phyloP scores from a whole-genome alignment of 2,797 vertebrate species.

The Chelonia mydas region DNA sequence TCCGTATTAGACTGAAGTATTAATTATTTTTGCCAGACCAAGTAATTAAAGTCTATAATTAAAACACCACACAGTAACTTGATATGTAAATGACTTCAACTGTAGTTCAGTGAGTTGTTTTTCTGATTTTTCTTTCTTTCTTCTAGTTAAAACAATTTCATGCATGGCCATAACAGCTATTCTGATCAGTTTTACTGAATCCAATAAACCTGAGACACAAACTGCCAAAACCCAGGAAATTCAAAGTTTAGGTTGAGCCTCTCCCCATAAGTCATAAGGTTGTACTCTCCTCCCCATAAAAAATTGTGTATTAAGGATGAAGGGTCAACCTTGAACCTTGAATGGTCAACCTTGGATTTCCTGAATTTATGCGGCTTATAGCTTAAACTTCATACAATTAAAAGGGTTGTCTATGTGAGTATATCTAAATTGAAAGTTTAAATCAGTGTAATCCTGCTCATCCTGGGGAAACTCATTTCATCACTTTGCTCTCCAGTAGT shows the following conservation, averaged over 20 bases:
- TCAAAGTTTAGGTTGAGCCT: not conserved
- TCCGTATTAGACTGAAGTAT: not conserved
- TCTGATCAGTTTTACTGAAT: constrained; percentile 1
- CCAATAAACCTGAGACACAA: not conserved
- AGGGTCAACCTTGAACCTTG: not conserved
- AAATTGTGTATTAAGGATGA: constrained; percentile 18
- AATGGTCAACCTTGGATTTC: not conserved
- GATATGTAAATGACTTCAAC: constrained; percentile 10
- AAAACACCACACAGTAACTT: constrained; percentile 15
- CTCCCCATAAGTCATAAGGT: not conserved
- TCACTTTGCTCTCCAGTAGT: not conserved
- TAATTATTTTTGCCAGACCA: constrained; percentile 42
- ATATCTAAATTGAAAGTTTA: not conserved
- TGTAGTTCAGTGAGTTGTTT: not conserved
- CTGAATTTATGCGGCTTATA: not conserved
- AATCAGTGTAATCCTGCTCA: not conserved
- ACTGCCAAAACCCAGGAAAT: not conserved
- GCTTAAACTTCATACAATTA: not conserved
- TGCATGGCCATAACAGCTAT: not conserved
- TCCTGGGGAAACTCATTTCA: not conserved
- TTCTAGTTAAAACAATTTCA: not conserved
- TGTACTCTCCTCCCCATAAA: not conserved
- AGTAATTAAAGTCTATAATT: constrained; percentile 27
- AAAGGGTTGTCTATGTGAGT: not conserved
- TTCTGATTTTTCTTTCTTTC: constrained; percentile 1